Evolutionary conservation across 2,888 invertebrate species (phyloP).

Genomic region (Tuberolachnus salignus): DNA sequence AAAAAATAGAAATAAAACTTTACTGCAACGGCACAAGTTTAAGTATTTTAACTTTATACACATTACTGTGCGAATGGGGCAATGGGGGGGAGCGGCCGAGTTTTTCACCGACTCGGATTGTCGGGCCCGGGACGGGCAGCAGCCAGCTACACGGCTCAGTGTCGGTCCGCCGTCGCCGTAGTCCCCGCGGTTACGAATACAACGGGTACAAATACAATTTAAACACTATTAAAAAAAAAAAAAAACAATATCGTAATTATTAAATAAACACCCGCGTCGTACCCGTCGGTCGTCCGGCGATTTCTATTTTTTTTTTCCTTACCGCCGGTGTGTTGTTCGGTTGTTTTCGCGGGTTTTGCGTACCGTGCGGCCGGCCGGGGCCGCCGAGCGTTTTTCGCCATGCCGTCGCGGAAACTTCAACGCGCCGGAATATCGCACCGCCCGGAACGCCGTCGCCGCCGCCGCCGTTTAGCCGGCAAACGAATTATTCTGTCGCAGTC

Average conservation of each 20-base stretch:
- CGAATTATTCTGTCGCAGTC: background rate
- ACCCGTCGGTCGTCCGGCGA: too few relatives aligned
- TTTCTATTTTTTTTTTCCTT: too few relatives aligned
- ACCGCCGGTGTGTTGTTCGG: too few relatives aligned
- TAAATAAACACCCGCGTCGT: too few relatives aligned
- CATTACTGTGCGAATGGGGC: background rate
- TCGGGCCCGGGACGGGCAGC: background rate
- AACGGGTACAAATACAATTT: background rate
- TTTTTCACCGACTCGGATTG: conserved; percentile 43
- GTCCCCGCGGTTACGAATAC: too few relatives aligned
- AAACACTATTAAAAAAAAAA: background rate
- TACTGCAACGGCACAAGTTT: conserved; percentile 11
- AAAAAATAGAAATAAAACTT: conserved; percentile 30
- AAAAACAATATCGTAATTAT: background rate
- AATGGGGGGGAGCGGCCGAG: conserved; percentile 30
- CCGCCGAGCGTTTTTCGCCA: conserved; percentile 18
- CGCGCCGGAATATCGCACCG: conserved; percentile 20
- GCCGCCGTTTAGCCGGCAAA: background rate
- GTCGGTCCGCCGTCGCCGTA: conserved; percentile 33
- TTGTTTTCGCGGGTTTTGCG: background rate
- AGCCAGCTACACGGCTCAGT: conserved; percentile 25
- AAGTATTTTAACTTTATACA: conserved; percentile 44
- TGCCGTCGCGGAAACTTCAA: conserved; percentile 52
- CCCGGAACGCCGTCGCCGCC: background rate
- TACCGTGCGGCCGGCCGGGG: background rate